Base-by-base conservation (phyloP, 53 echinoderm and acorn worm species). In the Holothuria scabra region DNA sequence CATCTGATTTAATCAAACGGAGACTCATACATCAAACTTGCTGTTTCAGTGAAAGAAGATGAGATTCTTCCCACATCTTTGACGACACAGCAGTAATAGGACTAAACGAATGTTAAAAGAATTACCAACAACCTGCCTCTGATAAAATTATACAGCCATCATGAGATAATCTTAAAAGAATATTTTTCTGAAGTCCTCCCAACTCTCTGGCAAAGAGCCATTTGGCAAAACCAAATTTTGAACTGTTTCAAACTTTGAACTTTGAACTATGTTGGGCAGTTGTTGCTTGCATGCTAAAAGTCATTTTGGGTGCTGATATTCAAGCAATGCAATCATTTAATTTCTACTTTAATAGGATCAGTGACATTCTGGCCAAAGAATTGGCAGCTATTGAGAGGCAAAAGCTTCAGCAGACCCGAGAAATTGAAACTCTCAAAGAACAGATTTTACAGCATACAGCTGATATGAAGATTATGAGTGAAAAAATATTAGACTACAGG, bases 401-500 rank as follows among this genome's bases (percentile, higher is more conserved):
- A 75, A 89, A 91, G 64, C 74, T 78, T 26, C 80, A 91, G 63
- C 99, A 99, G 71, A 88, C 90, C 24, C 89, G 93, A 67, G 99
- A 99, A 87, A 99, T 99, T 26, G 99, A 99, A 65, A 84, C 81
- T 30, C 59, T 99, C 4, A 94, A 94, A 46, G 56, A 86, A 48
- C 94, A 99, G 79, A 89, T 99, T 38, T 76, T 95, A 20, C 95
- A 90, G 60, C 87, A 84, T 7, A 92, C 89, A 26, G 75, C 89
- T 24, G 90, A 89, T 61, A 89, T 85, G 85, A 89, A 89, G 71
- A 89, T 89, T 38, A 88, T 95, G 46, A 95, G 95, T 29, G 95
- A 95, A 41, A 95, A 95, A 87, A 95, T 95, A 28, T 76, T 95
- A n/a, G 95, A 92, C 62, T 87, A 67, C 80, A 92, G 95, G 95